Evolutionary conservation across 2,888 invertebrate species (phyloP), one percentile per base, ranked within the genome.

Genomic region (Sminthurinus aureus): DNA sequence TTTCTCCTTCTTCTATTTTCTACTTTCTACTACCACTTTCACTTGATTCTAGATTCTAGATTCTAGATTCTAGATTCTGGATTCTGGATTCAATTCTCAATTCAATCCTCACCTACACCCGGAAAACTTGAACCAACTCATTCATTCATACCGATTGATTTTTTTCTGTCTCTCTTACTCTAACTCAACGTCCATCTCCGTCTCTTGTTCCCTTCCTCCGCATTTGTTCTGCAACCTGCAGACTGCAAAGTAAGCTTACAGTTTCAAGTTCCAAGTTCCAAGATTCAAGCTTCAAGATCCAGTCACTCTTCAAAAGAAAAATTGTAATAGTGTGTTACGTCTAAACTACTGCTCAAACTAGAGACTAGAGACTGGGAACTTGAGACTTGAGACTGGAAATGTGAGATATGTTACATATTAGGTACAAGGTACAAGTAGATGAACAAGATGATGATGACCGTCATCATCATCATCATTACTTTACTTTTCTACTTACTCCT

Each of bases 101-200:
- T 58, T 58, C 58, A 58, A 13, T 58, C 58, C 58, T 58, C 58
- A 58, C 58, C 24, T 71, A 71, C 1, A n/a, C 3, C 66, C 66
- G 66, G 3, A 71, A 22, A 71, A 71, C 71, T 71, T 71, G 18
- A 71, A 71, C 71, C 13, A 71, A 71, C 71, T 71, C 26, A 6
- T 20, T 24, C 71, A 20, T 71, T 71, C 26, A 20, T 71, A 20
- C 71, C 71, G 26, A 20, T 71, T 71, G 20, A 20, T 71, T 24
- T 71, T 71, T 71, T 20, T 24, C 71, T 71, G 18, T 66, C 71
- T 12, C 71, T 71, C 22, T 71, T 20, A 2, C 71, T 13, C 71
- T 1, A 2, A 20, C 66, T 66, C 66, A 66, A 18, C 66, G 20
- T 71, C 71, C n/a, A 13, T 71, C 26, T 71, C 71, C 12, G 22